Evolutionary conservation across 1,140 invertebrate genomes (phyloP).

Genomic region (Drosophila busckii): DNA sequence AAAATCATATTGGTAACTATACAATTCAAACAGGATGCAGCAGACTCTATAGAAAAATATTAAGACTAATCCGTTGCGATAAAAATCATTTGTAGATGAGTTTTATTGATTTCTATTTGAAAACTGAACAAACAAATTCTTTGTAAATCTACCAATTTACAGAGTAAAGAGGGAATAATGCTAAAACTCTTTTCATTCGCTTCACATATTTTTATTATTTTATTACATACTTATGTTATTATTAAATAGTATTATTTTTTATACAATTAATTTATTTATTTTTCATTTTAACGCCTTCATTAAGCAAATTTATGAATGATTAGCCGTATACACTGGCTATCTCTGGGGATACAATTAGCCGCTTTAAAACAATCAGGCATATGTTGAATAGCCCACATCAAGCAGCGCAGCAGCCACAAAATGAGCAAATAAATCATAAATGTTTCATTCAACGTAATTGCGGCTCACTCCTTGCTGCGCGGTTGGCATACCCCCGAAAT

Average conservation of each 20-base stretch:
- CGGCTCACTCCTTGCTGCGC: slow-evolving; percentile 21
- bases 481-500: slow-evolving; percentile 41
- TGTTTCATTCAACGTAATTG: slow-evolving; percentile 66
- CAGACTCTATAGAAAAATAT: slow-evolving; percentile 9
- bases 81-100: slow-evolving; percentile 47
- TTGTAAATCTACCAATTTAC: not conserved
- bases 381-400: slow-evolving; percentile 28
- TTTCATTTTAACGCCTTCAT: slow-evolving; percentile 24
- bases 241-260: not conserved
- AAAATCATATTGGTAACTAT: too few species aligned
- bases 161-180: not conserved
- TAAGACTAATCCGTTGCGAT: slow-evolving; percentile 40
- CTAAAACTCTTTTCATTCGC: too few species aligned
- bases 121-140: too few species aligned
- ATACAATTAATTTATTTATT: slow-evolving; percentile 1
- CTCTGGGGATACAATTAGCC: slow-evolving; percentile 63
- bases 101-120: slow-evolving; percentile 22
- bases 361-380: slow-evolving; percentile 50
- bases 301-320: slow-evolving; percentile 30
- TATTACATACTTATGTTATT: not conserved
- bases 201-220: slow-evolving; percentile 15
- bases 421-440: slow-evolving; percentile 77
- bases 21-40: not conserved
- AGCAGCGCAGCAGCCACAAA: slow-evolving; percentile 41
- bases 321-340: slow-evolving; percentile 13